Conservation (phyloP, 2,113 vertebrate genomes). For the Silurus glanis region DNA sequence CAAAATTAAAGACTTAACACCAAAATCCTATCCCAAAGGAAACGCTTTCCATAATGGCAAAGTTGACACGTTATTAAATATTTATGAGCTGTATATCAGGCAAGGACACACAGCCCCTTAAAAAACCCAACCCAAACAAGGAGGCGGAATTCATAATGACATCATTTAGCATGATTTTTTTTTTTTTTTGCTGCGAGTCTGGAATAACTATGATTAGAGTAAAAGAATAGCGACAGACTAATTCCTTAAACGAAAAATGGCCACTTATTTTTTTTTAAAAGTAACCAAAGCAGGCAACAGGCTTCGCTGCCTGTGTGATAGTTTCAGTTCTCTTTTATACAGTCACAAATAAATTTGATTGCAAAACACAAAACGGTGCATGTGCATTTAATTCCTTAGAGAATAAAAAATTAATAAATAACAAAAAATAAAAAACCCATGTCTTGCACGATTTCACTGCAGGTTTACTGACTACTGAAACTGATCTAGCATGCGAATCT, state of each 20-base stretch:
- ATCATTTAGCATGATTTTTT: neutral
- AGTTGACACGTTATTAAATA: neutral
- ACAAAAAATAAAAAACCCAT: neutral
- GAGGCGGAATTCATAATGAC: neutral
- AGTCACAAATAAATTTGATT: neutral
- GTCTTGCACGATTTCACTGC: neutral
- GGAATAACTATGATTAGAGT: too few species aligned
- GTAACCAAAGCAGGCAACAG: neutral
- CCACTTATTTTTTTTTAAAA: neutral
- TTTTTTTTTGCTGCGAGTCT: neutral
- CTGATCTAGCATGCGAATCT: neutral
- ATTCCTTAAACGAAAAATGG: neutral
- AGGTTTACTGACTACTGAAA: neutral
- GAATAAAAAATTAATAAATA: neutral
- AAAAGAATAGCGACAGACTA: neutral
- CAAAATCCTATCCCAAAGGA: neutral
- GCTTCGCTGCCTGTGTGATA: neutral
- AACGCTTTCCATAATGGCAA: neutral
- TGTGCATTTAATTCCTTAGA: neutral
- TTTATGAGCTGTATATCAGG: neutral
- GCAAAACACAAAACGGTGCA: neutral
- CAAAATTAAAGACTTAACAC: neutral
- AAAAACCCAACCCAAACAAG: neutral
- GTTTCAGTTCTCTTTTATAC: conserved; percentile 10
- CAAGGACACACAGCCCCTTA: neutral